Conservation (phyloP, 2,888 invertebrate species). For the Diadromus collaris region DNA sequence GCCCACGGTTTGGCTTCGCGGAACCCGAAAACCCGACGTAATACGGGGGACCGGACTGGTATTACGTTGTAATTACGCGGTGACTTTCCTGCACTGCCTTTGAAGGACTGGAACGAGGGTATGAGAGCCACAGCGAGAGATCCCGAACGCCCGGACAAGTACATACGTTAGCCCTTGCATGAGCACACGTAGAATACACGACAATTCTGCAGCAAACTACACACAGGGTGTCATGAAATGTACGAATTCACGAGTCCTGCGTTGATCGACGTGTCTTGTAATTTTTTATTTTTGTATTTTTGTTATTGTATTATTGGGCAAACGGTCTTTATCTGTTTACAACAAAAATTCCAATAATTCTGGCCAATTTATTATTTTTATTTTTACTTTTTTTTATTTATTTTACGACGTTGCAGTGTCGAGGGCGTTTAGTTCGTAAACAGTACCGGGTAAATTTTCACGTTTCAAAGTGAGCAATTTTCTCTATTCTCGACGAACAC, state of each 20-base stretch:
- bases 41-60: conserved; percentile 52
- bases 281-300: not conserved
- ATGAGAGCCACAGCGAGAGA: conserved; percentile 16
- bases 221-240: conserved; percentile 12
- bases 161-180: conserved; percentile 34
- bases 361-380: not conserved
- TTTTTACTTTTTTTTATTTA: not conserved
- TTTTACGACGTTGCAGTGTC: not conserved
- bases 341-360: not conserved
- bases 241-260: not conserved
- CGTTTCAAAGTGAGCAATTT: conserved; percentile 4
- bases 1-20: conserved; percentile 53
- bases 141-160: conserved; percentile 16
- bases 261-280: not conserved
- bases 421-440: not conserved
- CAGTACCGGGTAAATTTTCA: not conserved
- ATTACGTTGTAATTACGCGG: conserved; percentile 61
- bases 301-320: not conserved
- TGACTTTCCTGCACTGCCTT: conserved; percentile 59
- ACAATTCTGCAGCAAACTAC: conserved; percentile 13
- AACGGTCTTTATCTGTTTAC: not conserved
- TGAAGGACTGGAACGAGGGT: conserved; percentile 46
- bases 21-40: conserved; percentile 57
- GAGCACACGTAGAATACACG: conserved; percentile 11
- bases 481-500: not conserved